These are phyloP conservation scores for Bactericera cockerelli DNA, from an alignment of 1,140 invertebrate species.

Conservation along the genomic window DNA sequence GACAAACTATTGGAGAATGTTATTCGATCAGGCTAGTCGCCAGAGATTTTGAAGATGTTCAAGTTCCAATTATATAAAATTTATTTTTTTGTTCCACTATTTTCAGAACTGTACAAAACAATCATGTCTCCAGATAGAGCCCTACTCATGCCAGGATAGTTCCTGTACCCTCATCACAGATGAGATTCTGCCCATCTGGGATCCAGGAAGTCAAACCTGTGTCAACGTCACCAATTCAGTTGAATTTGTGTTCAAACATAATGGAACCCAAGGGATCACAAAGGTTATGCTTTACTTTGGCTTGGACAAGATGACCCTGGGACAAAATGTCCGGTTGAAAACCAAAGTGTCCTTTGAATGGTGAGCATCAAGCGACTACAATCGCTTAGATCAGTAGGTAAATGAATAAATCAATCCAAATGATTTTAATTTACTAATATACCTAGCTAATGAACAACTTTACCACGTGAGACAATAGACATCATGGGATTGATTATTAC, in stretches of 20 bases:
- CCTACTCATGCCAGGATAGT: constrained; percentile 28
- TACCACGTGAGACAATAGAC: too few relatives aligned
- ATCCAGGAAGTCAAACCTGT: constrained; percentile 10
- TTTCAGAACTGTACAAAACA: constrained; percentile 33
- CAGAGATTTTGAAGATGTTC: too few relatives aligned
- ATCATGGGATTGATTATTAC: too few relatives aligned
- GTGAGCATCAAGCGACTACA: too few relatives aligned
- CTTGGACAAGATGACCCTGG: constrained; percentile 29
- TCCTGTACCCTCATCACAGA: constrained; percentile 12
- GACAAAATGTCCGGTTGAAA: constrained; percentile 30
- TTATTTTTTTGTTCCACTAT: too few relatives aligned
- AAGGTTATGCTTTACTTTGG: constrained; percentile 30
- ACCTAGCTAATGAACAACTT: too few relatives aligned
- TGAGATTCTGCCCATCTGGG: constrained; percentile 8
- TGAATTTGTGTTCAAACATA: constrained; percentile 36
- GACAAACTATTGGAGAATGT: too few relatives aligned
- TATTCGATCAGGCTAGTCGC: too few relatives aligned
- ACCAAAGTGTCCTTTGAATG: constrained; percentile 36
- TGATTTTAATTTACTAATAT: too few relatives aligned
- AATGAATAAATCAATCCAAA: too few relatives aligned
- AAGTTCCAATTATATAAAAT: too few relatives aligned
- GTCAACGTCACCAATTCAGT: constrained; percentile 33
- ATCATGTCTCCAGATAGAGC: constrained; percentile 31
- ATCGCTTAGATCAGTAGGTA: too few relatives aligned
- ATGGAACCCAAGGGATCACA: constrained; percentile 37